These are phyloP conservation scores for Phrynosoma blainvillii DNA, from an alignment of 2,113 vertebrate genomes.

Conservation along the genomic window DNA sequence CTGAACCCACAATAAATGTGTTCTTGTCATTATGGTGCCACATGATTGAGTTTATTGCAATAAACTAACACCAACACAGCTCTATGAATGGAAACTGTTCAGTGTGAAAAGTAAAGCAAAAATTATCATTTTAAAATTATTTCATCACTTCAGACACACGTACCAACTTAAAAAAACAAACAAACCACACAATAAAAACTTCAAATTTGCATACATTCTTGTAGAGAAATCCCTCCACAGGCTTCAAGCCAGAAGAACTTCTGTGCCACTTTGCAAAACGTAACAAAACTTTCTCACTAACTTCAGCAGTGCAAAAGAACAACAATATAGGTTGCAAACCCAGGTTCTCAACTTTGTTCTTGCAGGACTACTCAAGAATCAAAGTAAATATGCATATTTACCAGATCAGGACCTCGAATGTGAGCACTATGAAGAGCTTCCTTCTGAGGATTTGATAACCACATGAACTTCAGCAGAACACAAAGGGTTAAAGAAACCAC, in stretches of 20 bases:
- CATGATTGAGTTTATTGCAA: not conserved
- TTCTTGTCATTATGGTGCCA: not conserved
- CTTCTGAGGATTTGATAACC: not conserved
- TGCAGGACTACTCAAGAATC: not conserved
- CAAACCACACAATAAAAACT: not conserved
- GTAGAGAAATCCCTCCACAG: slow-evolving; percentile 11
- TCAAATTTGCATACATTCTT: not conserved
- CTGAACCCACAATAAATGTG: no score
- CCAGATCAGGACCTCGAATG: not conserved
- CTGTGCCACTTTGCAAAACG: not conserved
- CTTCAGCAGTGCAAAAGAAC: not conserved
- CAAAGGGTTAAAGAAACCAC: not conserved
- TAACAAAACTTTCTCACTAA: not conserved
- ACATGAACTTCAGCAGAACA: not conserved
- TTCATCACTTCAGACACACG: no score
- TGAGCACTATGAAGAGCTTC: not conserved
- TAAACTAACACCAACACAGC: no score
- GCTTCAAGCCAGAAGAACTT: slow-evolving; percentile 18
- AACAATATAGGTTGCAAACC: not conserved
- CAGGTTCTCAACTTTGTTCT: not conserved
- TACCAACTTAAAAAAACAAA: not conserved
- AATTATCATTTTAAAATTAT: not conserved
- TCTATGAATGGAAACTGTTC: not conserved
- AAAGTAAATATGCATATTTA: not conserved
- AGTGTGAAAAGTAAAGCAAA: not conserved